Evolutionary conservation across 1,140 invertebrate genomes (phyloP).

Genomic region (Nasonia giraulti): DNA sequence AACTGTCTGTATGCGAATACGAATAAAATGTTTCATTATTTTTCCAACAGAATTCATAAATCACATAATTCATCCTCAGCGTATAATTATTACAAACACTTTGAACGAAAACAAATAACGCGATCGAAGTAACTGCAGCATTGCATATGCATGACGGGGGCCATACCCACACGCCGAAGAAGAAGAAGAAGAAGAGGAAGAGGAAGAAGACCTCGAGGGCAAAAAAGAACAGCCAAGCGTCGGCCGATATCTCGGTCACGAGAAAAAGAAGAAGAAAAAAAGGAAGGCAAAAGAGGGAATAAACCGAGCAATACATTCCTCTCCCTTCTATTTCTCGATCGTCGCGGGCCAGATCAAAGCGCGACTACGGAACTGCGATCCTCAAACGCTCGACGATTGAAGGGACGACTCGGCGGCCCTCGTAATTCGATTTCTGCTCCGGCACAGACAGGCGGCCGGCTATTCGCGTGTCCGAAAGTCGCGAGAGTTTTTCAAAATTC

Average conservation of each 20-base stretch:
- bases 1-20: no score
- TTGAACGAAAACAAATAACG: no score
- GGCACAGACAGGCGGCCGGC: not conserved
- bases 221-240: not conserved
- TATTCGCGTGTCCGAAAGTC: not conserved
- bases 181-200: not conserved
- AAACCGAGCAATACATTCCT: constrained; percentile 24
- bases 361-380: constrained; percentile 29
- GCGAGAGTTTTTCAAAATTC: no score
- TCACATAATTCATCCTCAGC: no score
- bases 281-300: not conserved
- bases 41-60: no score
- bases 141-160: not conserved
- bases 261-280: not conserved
- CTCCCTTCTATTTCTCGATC: constrained; percentile 38
- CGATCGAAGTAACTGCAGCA: no score
- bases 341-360: constrained; percentile 17
- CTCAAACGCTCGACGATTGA: constrained; percentile 43
- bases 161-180: not conserved
- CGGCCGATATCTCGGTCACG: not conserved
- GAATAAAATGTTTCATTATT: no score
- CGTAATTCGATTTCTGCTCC: constrained; percentile 34
- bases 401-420: constrained; percentile 7
- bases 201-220: not conserved
- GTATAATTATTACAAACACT: no score